These are phyloP conservation scores for Schizopygopsis malacanthus DNA, from an alignment of 2,797 vertebrate genomes.

Conservation along the genomic window DNA sequence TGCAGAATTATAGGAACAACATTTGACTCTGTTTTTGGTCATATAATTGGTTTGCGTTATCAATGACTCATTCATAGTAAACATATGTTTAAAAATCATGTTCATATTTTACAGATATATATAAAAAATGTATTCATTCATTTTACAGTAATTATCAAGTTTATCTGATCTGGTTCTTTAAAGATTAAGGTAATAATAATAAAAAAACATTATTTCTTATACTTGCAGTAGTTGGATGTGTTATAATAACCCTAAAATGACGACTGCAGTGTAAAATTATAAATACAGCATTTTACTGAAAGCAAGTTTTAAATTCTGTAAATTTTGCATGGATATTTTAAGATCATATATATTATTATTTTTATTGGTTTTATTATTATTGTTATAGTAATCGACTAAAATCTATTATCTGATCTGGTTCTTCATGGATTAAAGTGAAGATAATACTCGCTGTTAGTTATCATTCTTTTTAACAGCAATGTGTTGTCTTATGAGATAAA, in stretches of 20 bases:
- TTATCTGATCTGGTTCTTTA: background rate
- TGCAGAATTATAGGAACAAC: background rate
- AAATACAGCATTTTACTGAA: background rate
- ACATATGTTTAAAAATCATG: background rate
- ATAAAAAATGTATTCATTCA: background rate
- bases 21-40: background rate
- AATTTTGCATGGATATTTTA: background rate
- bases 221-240: too few species aligned
- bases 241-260: too few species aligned
- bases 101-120: background rate
- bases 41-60: background rate
- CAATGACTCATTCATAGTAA: background rate
- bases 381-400: background rate
- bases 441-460: too few species aligned
- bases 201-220: too few species aligned
- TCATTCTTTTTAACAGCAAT: too few species aligned
- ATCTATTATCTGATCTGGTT: background rate
- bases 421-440: too few species aligned
- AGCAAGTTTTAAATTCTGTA: background rate
- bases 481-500: too few species aligned
- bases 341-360: background rate
- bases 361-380: too few species aligned
- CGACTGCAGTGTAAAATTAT: too few species aligned
- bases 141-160: background rate
- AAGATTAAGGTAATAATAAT: too few species aligned